Conservation (phyloP, 2,888 invertebrate genomes). For the Conus canariensis region DNA sequence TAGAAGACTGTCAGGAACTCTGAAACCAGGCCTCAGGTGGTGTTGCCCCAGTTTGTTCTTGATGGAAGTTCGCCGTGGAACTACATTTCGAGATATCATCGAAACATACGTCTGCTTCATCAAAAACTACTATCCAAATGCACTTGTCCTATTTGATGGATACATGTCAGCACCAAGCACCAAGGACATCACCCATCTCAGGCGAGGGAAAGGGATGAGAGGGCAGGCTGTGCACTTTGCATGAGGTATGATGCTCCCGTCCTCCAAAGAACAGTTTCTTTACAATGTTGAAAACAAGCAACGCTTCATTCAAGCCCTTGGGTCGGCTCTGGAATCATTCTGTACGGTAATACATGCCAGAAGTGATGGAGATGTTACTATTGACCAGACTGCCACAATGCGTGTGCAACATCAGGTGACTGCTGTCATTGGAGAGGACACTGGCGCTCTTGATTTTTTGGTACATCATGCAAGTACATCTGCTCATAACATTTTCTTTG, state of each 20-base stretch:
- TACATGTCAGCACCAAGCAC: constrained; percentile 55
- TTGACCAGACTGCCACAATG: constrained; percentile 55
- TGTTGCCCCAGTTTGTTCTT: constrained; percentile 45
- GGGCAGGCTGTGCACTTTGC: constrained; percentile 15
- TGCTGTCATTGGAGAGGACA: constrained; percentile 63
- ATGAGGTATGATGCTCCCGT: constrained; percentile 13
- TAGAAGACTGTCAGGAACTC: constrained; percentile 43
- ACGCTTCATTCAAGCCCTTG: constrained; percentile 54
- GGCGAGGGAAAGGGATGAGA: constrained; percentile 50
- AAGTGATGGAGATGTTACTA: constrained; percentile 60
- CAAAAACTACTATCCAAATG: constrained; percentile 47
- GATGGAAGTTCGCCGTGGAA: constrained; percentile 57
- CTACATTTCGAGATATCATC: constrained; percentile 52
- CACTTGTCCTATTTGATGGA: constrained; percentile 58
- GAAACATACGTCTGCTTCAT: constrained; percentile 47
- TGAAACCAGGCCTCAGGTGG: constrained; percentile 38
- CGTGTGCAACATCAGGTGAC: constrained; percentile 38
- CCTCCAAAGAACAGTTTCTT: constrained; percentile 47
- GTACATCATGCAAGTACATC: constrained; percentile 50
- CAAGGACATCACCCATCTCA: constrained; percentile 57
- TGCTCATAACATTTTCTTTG: constrained; percentile 48
- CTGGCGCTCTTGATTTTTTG: constrained; percentile 61
- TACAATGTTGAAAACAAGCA: constrained; percentile 58
- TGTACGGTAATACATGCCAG: constrained; percentile 50
- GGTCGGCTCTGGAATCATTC: constrained; percentile 44